Evolutionary conservation across 1,140 invertebrate genomes (phyloP), one percentile per base, ranked within the genome.

Genomic region (Catajapyx aquilonaris): DNA sequence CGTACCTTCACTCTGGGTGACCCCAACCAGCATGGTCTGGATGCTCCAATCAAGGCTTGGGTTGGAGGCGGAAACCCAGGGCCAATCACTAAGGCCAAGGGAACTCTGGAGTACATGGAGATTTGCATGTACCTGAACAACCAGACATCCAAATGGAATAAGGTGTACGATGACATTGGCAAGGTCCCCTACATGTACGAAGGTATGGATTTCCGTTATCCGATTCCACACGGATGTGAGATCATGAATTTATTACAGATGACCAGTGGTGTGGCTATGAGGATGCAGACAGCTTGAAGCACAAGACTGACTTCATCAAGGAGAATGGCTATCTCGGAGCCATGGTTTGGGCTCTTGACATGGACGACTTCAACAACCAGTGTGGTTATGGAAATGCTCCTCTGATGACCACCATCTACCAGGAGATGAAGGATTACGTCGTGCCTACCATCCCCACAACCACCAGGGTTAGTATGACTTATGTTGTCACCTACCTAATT

Each of bases 121-220:
- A 86, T 86, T 43, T 88, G 81, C 51, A 65, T 68, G 4, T 70
- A 71, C 47, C 60, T 81, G 0, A 28, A 28, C 7, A 25, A 35
- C 25, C 38, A 34, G 20, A 42, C 43, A 11, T 42, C 30, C 15
- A n/a, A n/a, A n/a, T 56, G 54, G 54, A 45, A 39, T 5, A 43
- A 46, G 20, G 41, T 46, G 23, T 56, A 47, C 30, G 54, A 56
- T 36, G 49, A 50, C 20, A 35, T 50, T 31, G 54, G 51, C 3
- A 52, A 52, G 37, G 44, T 44, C 17, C 60, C 60, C 0, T 66
- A 62, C 45, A 48, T 53, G 18, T 51, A 55, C 32, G 46, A 56
- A 36, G 53, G 44, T 34, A 38, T 51, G 20, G n/a, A n/a, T n/a
- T n/a, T n/a, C n/a, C n/a, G n/a, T n/a, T n/a, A n/a, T n/a, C n/a